phyloP scores from a whole-genome alignment of 2,113 vertebrate genomes.

The Peucedramus taeniatus region DNA sequence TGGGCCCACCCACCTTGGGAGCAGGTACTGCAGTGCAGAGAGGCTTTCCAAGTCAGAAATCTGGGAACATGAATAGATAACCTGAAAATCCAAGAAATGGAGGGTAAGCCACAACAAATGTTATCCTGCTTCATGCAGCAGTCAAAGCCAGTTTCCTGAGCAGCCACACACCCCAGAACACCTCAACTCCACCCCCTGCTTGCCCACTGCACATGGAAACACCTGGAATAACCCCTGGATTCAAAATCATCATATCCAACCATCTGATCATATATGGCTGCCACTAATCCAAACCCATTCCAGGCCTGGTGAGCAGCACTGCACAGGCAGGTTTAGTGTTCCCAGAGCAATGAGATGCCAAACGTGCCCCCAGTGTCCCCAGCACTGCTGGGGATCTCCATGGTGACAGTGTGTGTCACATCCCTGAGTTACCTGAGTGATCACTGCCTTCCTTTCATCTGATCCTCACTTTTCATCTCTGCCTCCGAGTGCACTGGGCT shows the following conservation, averaged over 20 bases:
- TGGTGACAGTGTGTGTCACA: neutral
- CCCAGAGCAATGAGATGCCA: neutral
- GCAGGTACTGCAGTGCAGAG: neutral
- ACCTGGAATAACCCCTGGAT: neutral
- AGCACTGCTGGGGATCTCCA: conserved; percentile 8
- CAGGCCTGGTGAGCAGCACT: neutral
- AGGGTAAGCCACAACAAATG: neutral
- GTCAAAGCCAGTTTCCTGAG: neutral
- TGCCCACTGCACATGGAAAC: neutral
- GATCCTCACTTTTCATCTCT: neutral
- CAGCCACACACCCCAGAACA: neutral
- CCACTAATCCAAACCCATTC: neutral
- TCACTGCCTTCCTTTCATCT: neutral
- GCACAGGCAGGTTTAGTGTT: neutral
- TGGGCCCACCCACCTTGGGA: neutral
- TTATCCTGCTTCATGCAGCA: neutral
- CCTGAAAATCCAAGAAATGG: accelerated
- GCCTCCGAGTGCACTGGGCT: neutral
- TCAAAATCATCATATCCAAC: accelerated
- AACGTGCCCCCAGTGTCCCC: neutral
- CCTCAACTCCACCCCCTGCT: neutral
- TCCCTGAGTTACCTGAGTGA: neutral
- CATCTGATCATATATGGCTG: neutral
- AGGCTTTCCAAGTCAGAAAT: neutral
- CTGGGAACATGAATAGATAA: neutral